Evolutionary conservation across 1,140 invertebrate genomes (phyloP).

Genomic region (Eriocheir sinensis): DNA sequence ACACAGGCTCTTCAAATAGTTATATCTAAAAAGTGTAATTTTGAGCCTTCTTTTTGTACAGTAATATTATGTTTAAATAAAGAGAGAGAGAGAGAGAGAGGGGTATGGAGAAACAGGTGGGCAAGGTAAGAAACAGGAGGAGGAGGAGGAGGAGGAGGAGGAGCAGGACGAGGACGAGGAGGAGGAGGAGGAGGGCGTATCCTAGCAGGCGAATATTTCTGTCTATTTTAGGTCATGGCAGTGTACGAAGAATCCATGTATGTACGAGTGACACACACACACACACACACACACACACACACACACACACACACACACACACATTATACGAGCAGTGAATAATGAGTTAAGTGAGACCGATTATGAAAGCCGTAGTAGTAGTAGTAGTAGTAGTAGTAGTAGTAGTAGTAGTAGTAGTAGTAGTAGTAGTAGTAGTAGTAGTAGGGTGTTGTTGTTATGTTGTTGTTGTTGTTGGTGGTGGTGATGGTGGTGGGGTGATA

Average conservation of each 20-base stretch:
- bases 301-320: constrained; percentile 13
- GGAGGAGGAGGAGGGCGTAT: background rate
- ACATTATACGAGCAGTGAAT: background rate
- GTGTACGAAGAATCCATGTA: background rate
- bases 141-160: background rate
- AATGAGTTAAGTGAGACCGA: too few relatives aligned
- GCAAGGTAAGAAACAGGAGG: background rate
- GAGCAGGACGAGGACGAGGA: background rate
- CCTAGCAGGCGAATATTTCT: constrained; percentile 8
- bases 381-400: constrained; percentile 25
- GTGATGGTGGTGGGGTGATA: too few relatives aligned
- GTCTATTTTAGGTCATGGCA: background rate
- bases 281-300: constrained; percentile 21
- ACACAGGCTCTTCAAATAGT: too few relatives aligned
- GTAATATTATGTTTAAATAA: too few relatives aligned
- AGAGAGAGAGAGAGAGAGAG: background rate
- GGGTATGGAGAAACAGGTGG: background rate
- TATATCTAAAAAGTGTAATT: too few relatives aligned
- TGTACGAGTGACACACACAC: background rate
- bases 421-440: constrained; percentile 1
- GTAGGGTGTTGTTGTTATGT: too few relatives aligned
- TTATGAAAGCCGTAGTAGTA: background rate
- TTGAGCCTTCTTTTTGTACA: too few relatives aligned
- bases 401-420: constrained; percentile 25
- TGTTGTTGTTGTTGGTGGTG: too few relatives aligned